A percentile compares a stretch with the other conserved stretches of the same genome.
Conservation (phyloP, 2,113 vertebrate species). For the Austrofundulus limnaeus region DNA sequence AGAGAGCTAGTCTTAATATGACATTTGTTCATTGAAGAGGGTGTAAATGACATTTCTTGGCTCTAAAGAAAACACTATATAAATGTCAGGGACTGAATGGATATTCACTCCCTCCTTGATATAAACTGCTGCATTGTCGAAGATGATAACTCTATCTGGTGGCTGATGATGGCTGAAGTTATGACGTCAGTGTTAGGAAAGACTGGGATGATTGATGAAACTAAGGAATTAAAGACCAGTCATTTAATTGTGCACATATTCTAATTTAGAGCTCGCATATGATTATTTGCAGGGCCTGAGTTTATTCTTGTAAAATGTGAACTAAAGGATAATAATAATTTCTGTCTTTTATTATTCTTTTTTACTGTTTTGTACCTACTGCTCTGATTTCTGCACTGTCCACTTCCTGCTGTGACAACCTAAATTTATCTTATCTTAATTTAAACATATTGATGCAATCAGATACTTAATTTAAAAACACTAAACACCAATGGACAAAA, state of each 20-base stretch:
- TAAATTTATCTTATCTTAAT: too few relatives aligned
- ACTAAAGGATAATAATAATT: neutral
- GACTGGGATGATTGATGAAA: constrained; percentile 5
- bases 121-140: constrained; percentile 12
- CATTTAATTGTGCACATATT: neutral
- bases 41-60: constrained; percentile 63
- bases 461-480: neutral
- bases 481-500: neutral
- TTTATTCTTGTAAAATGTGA: neutral
- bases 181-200: constrained; percentile 16
- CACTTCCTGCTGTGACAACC: too few relatives aligned
- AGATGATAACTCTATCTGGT: constrained; percentile 35
- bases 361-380: too few relatives aligned
- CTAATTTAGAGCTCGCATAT: neutral
- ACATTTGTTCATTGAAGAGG: constrained; percentile 54
- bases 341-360: too few relatives aligned
- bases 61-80: constrained; percentile 34
- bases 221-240: neutral
- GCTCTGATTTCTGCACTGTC: too few relatives aligned
- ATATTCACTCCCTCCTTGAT: constrained; percentile 7
- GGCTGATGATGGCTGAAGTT: constrained; percentile 16
- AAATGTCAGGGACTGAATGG: constrained; percentile 52
- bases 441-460: too few relatives aligned
- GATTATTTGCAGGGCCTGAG: neutral
- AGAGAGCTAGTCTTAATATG: constrained; percentile 73